Evolutionary conservation across 2,888 invertebrate species (phyloP), one percentile per base, ranked within the genome.

Genomic region (Nemotelus nigrinus): DNA sequence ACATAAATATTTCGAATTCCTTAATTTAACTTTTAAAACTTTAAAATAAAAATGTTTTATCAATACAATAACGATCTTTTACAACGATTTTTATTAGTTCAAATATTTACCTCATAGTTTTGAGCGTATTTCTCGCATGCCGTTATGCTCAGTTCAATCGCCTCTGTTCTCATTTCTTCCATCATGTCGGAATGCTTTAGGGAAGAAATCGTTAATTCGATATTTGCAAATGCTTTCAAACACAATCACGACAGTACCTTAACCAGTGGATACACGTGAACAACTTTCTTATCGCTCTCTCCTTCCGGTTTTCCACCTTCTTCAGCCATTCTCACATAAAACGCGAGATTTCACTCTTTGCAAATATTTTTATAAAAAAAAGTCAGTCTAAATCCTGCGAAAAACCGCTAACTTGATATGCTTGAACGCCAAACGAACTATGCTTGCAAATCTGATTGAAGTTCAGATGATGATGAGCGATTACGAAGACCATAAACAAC

Each of bases 121-220:
- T 91, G 88, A 0, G 95, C 89, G 87, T 91, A 94, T 88, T 97
- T 97, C 88, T 98, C 98, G 85, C 97, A 96, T 0, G 97, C 97
- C 2, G 96, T 96, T 75, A 97, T 95, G 80, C 95, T 94, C 81
- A 97, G 87, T 86, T 98, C 97, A 88, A 97, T 91, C 0, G 94
- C 93, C 88, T 98, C 98, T 48, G 90, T 90, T 83, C 93, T 93
- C 93, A 97, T 95, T 87, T 98, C 97, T 82, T 97, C 97, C 47
- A 91, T 90, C 97, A 98, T 97, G 86, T 98, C 98, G 2, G 94
- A 93, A 86, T 94, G 93, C 78, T 68, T 3, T 55, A 25, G 50
- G 39, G 41, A 45, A 43, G 41, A 70, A 64, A n/a, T 58, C 53
- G 43, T 47, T 50, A 68, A 76, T 78, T 79, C 25, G 25, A 25